Evolutionary conservation across 2,113 vertebrate species (phyloP), one percentile per base, ranked within the genome.

Genomic region (Cairina moschata): DNA sequence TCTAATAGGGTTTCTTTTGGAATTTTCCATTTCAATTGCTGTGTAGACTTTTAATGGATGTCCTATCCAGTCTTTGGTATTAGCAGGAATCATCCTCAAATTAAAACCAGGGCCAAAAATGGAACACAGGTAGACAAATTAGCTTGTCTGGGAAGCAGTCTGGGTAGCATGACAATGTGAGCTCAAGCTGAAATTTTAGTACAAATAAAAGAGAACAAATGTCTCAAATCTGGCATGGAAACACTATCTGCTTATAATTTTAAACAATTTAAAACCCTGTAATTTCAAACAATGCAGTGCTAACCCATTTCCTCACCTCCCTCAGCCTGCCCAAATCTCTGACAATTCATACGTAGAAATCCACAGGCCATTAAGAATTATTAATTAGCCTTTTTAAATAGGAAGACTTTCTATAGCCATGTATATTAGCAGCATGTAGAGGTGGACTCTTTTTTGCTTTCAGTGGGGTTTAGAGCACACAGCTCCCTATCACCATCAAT

Each of bases 1-100:
- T 90, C 91, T 95, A 93, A 96, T 93, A 95, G 93, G 85, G 83
- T 93, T 83, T 96, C 79, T 89, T 97, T 88, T 94, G 88, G 96
- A 96, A 97, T 97, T 97, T 97, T 96, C 84, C 94, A 91, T 96
- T 95, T 88, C 95, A 96, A 55, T 93, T 90, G 85, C 85, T 94
- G 75, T 65, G 79, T 84, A 78, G 83, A 91, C 90, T 92, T 94
- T 97, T 95, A 95, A 94, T 96, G 94, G 93, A 91, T 96, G 91
- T 88, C 66, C 82, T 90, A 83, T 77, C 65, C 55, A 86, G 92
- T 72, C 79, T 94, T 95, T 76, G 62, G 91, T 29, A 94, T 93
- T 96, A 93, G 48, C 62, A 94, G 88, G 84, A 95, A 92, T 93
- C 81, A 91, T 94, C 68, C 90, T 96, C 78, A 95, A 93, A 96